Base-by-base conservation (phyloP, 2,797 vertebrate genomes). In the Crocodylus rhombifer region DNA sequence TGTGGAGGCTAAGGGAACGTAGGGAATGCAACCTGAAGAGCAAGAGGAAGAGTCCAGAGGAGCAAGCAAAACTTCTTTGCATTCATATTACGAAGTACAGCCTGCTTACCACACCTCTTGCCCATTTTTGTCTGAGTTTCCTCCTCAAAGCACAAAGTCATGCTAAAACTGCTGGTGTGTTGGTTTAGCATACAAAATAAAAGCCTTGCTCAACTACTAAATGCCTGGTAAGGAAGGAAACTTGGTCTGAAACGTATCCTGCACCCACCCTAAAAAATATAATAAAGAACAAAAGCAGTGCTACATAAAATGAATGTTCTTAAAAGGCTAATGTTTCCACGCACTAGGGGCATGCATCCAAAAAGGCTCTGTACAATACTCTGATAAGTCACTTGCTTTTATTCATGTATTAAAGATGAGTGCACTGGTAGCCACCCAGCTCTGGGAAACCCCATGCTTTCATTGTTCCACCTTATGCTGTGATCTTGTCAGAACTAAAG, bases 1-100 rank as follows among this genome's bases (percentile, higher is more conserved):
- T 99, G 96, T 99, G 99, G 63, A 99, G 99, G 95, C 99, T 99
- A 73, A 99, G 98, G 30, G 99, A 99, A 56, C 99, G 98, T 97
- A 99, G 97, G 1, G 99, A 99, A 97, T 99, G 97, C 91, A 99
- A 98, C 97, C 99, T 99, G 84, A 67, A 92, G 90, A 94, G 7
- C 76, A 89, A 97, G 58, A 86, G 3, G 21, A 88, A 85, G 57
- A 2, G 17, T 94, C 80, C 87, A 71, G 67, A 65, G 1, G 33
- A 1, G 75, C 65, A 58, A 71, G 87, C 26, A 90, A 56, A 78
- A 80, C n/a, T 26, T 51, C 26, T 51, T 77, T 56, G 64, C 14
- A 56, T 5, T 10, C 28, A 28, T 25, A 30, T 67, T 79, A 77
- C n/a, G 14, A 73, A 51, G 36, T 33, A 20, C 20, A 71, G 26